Base-by-base conservation (phyloP, 2,113 vertebrate species). In the Gymnogyps californianus region DNA sequence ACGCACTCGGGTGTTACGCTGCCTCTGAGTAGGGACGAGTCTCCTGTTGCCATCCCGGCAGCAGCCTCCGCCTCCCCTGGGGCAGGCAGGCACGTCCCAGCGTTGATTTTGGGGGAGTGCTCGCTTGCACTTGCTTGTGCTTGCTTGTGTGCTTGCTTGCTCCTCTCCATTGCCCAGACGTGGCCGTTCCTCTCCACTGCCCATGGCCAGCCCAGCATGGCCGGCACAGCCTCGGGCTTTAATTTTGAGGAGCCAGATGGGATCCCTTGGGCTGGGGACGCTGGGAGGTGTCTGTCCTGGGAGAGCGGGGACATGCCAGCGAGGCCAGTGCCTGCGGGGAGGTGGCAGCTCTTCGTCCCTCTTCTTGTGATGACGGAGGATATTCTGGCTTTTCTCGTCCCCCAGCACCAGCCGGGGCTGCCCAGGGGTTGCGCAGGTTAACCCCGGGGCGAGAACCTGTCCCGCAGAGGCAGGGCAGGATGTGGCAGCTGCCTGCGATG, bases 41-140 rank as follows among this genome's bases (percentile, higher is more conserved):
- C 29, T 47, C 4, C 71, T 20, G 32, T 31, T 16, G 54, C 25
- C 21, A 8, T 5, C 65, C 66, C 5, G 0, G 29, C 22, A 54
- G 29, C 69, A 36, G 28, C 34, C n/a, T 12, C 87, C 52, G 82
- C 54, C 55, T 38, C 15, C 38, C 26, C 10, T 1, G 4, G 18
- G 54, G 42, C 18, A 4, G 36, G 44, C 0, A 3, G 16, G 32
- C 21, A 22, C 1, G 0, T 36, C 29, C 42, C 25, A 7, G 49
- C 0, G 0, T 4, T 69, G 49, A 9, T 7, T 58, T 85, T 58
- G 3, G 31, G 49, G 20, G 9, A 16, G 34, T 0, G 1, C 1
- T 1, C 4, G 3, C 51, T 36, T 9, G 16, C 7, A 2, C 20
- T 46, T 2, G 1, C 21, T 38, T 18, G 13, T 18, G 52, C 46